Percentiles rank a stretch among this genome's conserved stretches.
Evolutionary conservation across 2,113 vertebrate genomes (phyloP).

Genomic region (Raja brachyura): DNA sequence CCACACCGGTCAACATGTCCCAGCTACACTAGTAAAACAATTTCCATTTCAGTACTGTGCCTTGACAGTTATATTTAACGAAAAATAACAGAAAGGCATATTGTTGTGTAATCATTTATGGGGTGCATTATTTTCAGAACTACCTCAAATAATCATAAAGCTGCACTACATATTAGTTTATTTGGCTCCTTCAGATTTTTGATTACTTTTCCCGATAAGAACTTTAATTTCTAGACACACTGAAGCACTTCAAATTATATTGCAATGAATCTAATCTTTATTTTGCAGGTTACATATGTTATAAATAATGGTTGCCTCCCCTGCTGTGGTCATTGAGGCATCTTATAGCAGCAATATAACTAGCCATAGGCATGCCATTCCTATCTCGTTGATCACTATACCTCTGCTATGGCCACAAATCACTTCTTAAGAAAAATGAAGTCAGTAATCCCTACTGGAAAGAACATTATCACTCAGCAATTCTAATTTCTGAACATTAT

Average conservation of each 20-base stretch:
- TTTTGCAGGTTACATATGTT: background rate
- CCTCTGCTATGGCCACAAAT: background rate
- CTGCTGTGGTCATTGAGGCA: slow-evolving; percentile 4
- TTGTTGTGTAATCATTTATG: background rate
- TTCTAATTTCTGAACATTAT: background rate
- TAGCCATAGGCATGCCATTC: slow-evolving; percentile 19
- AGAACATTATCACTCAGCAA: slow-evolving; percentile 38
- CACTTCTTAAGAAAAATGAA: background rate
- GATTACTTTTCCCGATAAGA: background rate
- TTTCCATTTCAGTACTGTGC: background rate
- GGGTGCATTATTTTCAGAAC: background rate
- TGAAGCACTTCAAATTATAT: slow-evolving; percentile 20
- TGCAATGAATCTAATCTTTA: slow-evolving; percentile 42
- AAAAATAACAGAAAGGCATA: background rate
- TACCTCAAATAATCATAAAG: background rate
- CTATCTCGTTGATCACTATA: slow-evolving; percentile 17
- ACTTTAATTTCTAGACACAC: background rate
- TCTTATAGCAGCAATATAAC: slow-evolving; percentile 9
- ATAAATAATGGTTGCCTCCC: slow-evolving; percentile 29
- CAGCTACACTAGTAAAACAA: too few species aligned
- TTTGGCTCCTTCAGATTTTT: background rate
- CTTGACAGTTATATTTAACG: background rate
- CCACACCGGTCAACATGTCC: too few species aligned
- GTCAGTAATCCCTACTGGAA: background rate
- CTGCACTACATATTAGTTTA: background rate